phyloP scores from a whole-genome alignment of 2,797 vertebrate genomes.

The Epinephelus awoara region DNA sequence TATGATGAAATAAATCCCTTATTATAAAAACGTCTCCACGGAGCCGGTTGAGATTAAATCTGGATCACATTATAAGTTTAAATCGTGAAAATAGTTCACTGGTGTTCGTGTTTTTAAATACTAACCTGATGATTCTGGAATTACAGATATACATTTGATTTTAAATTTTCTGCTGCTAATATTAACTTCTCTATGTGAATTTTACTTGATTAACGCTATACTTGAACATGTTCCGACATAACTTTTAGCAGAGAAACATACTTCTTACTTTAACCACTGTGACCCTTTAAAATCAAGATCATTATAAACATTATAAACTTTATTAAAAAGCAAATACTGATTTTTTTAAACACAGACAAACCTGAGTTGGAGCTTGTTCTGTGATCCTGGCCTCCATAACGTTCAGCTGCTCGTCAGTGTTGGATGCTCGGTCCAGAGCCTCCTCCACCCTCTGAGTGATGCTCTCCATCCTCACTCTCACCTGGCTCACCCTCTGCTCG shows the following conservation, averaged over 20 bases:
- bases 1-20: not conserved
- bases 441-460: constrained; percentile 76
- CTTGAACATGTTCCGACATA: not conserved
- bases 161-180: not conserved
- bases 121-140: not conserved
- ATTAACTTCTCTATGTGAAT: not conserved
- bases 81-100: not conserved
- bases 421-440: constrained; percentile 64
- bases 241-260: not conserved
- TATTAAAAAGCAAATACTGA: not conserved
- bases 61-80: not conserved
- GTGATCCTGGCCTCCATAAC: constrained; percentile 57
- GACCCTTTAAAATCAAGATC: not conserved
- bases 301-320: too few species aligned
- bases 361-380: constrained; percentile 51
- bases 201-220: not conserved
- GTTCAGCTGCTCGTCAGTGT: constrained; percentile 66
- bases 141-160: not conserved
- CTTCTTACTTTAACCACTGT: not conserved
- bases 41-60: not conserved
- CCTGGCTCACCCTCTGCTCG: constrained; percentile 71
- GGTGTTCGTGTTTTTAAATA: constrained; percentile 1
- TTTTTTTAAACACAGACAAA: constrained; percentile 36
- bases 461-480: constrained; percentile 71
- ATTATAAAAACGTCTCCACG: constrained; percentile 2